Base-by-base conservation (phyloP, 35 echinoderm and acorn worm genomes). In the Heliocidaris erythrogramma region DNA sequence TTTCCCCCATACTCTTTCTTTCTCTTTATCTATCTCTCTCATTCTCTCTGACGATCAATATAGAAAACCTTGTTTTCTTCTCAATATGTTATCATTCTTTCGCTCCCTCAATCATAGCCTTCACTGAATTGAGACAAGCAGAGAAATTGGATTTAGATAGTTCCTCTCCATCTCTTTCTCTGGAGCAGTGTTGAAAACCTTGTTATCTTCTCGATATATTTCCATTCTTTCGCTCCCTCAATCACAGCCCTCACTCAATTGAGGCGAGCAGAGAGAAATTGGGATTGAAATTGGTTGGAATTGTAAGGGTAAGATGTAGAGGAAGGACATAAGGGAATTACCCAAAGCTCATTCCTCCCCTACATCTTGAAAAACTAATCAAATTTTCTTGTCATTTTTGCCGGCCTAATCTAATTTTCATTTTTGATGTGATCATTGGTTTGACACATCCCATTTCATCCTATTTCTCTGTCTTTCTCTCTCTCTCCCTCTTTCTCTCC, bases 321-420 rank as follows among this genome's bases (percentile, higher is more conserved):
- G 30, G 31, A 47, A 27, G 8, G 87, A 89, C 87, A 89, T 48
- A 30, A 48, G 87, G 87, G 47, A 89, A 89, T 47, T 89, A 89
- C 47, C 87, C 18, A 78, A 78, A 27, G 65, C 65, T 18, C 65
- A 78, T 78, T 78, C 87, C 87, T 48, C 31, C 31, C 87, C 87
- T 89, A 17, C 87, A 89, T 89, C 47, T 89, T 32, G 31, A 18
- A 89, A 89, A 89, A 48, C 87, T 89, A 89, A 89, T 89, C 87
- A 89, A 89, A 89, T 89, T 89, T 89, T 32, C 31, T 89, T 89
- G 87, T 89, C 87, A 89, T 89, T 89, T 89, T 89, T 89, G 87
- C 32, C 31, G 87, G 17, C 47, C 12, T 89, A 89, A 89, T 89
- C 87, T 89, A 89, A 89, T 89, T 89, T 89, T 89, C 87, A 48